Evolutionary conservation across 2,113 vertebrate genomes (phyloP), one percentile per base, ranked within the genome.

Genomic region (Peromyscus leucopus): DNA sequence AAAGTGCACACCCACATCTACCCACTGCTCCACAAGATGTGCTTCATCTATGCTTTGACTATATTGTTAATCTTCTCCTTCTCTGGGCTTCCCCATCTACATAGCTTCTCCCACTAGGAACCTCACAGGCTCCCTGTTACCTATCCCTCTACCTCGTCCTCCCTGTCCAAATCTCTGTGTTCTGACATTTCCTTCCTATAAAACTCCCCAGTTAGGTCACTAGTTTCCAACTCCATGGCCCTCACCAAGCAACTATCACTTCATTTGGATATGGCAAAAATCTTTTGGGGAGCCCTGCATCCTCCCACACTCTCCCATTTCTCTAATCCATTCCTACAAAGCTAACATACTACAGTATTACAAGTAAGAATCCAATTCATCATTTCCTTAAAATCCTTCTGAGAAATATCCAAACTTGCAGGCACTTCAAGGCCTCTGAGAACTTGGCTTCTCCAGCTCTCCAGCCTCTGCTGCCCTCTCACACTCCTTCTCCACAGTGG

Each of bases 281-380:
- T 59, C 51, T 96, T 84, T 24, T 75, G 46, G n/a, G 48, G 28
- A 2, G 55, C 48, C 46, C 16, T 12, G 1, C 0, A 48, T 2
- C 33, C 9, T 82, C 39, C 39, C 21, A n/a, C 12, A 17, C 90
- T 24, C 33, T 79, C 61, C 57, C 42, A 22, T 83, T n/a, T 72
- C 63, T 92, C 76, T n/a, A 67, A 74, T 80, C 76, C 86, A 90
- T 72, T 76, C 96, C 57, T 26, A 94, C 51, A 90, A 69, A 84
- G 17, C 79, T 69, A 87, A 10, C 79, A 74, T 13, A 80, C 69
- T 22, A 51, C 0, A 86, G 24, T 92, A 82, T 67, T 71, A 83
- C 36, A 94, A 83, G 33, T 5, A 51, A 16, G 26, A 91, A 21
- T 57, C 36, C 57, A 78, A 72, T 75, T 74, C 91, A 55, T 63